Conservation (phyloP, 2,113 vertebrate genomes). For the Manacus vitellinus region DNA sequence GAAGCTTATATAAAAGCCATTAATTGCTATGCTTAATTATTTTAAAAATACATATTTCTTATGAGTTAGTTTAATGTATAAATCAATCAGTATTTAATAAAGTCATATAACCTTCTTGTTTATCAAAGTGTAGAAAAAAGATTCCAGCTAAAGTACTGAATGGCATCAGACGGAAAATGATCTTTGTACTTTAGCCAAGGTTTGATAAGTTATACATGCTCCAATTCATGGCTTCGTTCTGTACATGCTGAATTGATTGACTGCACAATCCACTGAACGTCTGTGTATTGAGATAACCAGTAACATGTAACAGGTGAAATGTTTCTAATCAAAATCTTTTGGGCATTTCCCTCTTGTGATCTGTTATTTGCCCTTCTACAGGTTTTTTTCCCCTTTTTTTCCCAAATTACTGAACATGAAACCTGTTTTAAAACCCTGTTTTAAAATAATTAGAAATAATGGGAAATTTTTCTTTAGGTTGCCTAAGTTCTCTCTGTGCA, state of each 20-base stretch:
- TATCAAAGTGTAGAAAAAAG: constrained; percentile 66
- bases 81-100: constrained; percentile 75
- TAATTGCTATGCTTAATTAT: constrained; percentile 72
- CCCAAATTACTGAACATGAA: background rate
- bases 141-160: constrained; percentile 65
- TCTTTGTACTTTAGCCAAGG: background rate
- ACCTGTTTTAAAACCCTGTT: background rate
- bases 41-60: constrained; percentile 60
- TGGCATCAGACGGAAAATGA: background rate
- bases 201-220: background rate
- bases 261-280: background rate
- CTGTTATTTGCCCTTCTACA: background rate
- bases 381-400: background rate
- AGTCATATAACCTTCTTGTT: constrained; percentile 78
- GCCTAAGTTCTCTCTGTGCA: background rate
- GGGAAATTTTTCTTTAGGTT: background rate
- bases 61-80: constrained; percentile 47
- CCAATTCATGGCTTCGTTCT: background rate
- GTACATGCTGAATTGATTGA: background rate
- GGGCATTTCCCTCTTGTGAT: background rate
- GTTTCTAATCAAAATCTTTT: background rate
- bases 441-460: background rate
- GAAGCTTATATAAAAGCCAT: constrained; percentile 68
- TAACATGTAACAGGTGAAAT: background rate
- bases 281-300: background rate